Evolutionary conservation across 1,140 invertebrate genomes (phyloP).

Genomic region (Hormaphis cornu): DNA sequence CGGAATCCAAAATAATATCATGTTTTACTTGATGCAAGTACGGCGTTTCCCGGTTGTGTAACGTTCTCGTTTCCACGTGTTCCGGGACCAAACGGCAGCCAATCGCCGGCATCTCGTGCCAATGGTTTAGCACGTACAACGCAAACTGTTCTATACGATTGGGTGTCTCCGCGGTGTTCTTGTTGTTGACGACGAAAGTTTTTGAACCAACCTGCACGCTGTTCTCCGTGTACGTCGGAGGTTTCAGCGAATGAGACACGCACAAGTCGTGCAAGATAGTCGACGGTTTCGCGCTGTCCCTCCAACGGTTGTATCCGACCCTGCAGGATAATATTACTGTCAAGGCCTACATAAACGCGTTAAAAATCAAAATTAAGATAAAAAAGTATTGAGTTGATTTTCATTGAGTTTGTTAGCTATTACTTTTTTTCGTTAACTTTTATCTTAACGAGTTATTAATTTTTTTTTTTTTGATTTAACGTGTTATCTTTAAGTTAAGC

Average conservation of each 20-base stretch:
- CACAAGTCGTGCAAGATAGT: not conserved
- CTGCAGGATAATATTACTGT: too few relatives aligned
- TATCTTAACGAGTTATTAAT: too few relatives aligned
- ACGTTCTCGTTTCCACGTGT: constrained; percentile 74
- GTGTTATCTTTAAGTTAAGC: too few relatives aligned
- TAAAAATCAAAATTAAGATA: too few relatives aligned
- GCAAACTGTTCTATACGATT: constrained; percentile 34
- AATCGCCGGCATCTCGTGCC: constrained; percentile 61
- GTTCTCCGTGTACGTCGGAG: not conserved
- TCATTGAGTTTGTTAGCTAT: too few relatives aligned
- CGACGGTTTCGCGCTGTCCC: not conserved
- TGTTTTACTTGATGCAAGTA: constrained; percentile 66
- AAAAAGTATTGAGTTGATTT: too few relatives aligned
- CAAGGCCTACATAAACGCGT: too few relatives aligned
- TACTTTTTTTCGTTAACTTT: too few relatives aligned
- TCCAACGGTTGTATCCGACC: not conserved
- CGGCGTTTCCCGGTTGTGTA: constrained; percentile 65
- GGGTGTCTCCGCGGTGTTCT: not conserved
- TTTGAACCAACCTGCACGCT: not conserved
- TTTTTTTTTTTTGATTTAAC: too few relatives aligned
- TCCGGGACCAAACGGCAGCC: constrained; percentile 74
- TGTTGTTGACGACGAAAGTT: not conserved
- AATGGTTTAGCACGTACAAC: constrained; percentile 38
- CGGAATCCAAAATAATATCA: too few relatives aligned
- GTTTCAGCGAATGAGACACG: not conserved